Evolutionary conservation across 2,113 vertebrate species (phyloP), one percentile per base, ranked within the genome.

Genomic region (Peucedramus taeniatus): DNA sequence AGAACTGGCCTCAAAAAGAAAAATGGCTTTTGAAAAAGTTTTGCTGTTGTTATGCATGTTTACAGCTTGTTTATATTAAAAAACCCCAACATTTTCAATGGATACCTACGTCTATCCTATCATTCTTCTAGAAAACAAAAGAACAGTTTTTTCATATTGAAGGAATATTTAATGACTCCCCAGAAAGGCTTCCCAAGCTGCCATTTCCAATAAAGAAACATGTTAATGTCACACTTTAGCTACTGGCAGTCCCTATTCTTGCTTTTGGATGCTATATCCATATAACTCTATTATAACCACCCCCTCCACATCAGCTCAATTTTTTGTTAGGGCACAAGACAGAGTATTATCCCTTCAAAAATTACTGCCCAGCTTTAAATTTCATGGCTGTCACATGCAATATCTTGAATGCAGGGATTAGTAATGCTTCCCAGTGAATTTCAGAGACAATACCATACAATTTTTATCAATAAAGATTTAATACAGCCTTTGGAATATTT

Each of bases 391-490:
- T 83, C 87, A 80, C 14, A 76, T 28, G 45, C 57, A 76, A 33
- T 69, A 57, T 54, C 57, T 79, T 72, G 50, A 93, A 79, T 33
- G 8, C 6, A 61, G 33, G n/a, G 21, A 88, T 90, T 84, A 92
- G 65, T 35, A 83, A 69, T n/a, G 27, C 37, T 79, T 87, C 42
- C 37, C 50, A 59, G 37, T 33, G 49, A 93, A n/a, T 84, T 95
- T 89, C 70, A 91, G 70, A 69, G 78, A 85, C 53, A 89, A 65
- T 47, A 53, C 4, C 47, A 74, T 35, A 15, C 19, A 72, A 59
- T 83, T 96, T 90, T 84, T 89, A 82, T 65, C 74, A 76, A 85
- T 50, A 90, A 89, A 82, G 57, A 76, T 85, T 93, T 80, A 85
- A 85, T 22, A 57, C 21, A 74, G 27, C 31, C 24, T 85, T 87